Evolutionary conservation across 1,140 invertebrate genomes (phyloP).

Genomic region (Eciton burchellii): DNA sequence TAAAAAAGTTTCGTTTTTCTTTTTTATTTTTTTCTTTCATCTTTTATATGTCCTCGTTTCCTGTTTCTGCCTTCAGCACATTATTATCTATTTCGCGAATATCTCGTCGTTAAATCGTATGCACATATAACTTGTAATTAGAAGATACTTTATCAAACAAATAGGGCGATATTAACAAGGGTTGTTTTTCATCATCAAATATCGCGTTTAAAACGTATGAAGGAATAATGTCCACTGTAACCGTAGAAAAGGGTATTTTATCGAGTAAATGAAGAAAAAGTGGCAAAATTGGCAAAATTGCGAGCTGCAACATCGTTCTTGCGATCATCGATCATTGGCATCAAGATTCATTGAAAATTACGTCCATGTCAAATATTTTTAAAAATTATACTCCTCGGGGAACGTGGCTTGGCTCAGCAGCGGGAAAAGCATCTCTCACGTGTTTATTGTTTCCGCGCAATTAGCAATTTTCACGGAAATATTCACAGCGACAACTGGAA

Average conservation of each 20-base stretch:
- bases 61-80: not conserved
- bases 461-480: constrained; percentile 5
- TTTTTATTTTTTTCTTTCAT: too few species aligned
- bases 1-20: not conserved
- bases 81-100: not conserved
- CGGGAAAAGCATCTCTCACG: not conserved
- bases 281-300: too few species aligned
- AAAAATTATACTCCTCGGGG: not conserved
- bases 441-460: constrained; percentile 1
- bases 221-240: too few species aligned
- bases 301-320: not conserved
- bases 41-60: not conserved
- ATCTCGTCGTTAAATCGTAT: too few species aligned
- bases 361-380: not conserved
- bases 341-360: not conserved
- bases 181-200: too few species aligned
- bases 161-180: too few species aligned
- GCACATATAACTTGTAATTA: too few species aligned
- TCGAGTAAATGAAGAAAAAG: too few species aligned
- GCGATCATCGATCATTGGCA: not conserved
- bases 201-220: too few species aligned
- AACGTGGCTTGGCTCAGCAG: not conserved
- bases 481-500: not conserved
- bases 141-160: too few species aligned
- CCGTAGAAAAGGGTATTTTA: too few species aligned